These are phyloP conservation scores for Pseudococcus longispinus DNA, from an alignment of 2,888 invertebrate species.

Conservation along the genomic window DNA sequence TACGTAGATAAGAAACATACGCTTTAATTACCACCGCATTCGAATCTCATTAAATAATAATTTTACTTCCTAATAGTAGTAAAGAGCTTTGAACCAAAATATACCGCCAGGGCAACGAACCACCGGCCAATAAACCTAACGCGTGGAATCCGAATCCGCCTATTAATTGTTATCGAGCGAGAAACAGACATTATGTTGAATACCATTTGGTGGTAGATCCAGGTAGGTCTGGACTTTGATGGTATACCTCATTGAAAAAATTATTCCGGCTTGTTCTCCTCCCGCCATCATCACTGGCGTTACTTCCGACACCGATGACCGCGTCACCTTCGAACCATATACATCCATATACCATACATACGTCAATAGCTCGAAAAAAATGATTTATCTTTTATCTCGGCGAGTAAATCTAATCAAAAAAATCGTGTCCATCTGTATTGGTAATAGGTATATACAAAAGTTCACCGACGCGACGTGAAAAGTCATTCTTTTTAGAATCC, in stretches of 20 bases:
- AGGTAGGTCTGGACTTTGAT: neutral
- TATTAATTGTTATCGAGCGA: constrained; percentile 20
- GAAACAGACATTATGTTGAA: neutral
- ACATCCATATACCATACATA: neutral
- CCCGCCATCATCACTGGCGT: neutral
- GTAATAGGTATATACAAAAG: neutral
- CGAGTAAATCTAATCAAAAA: neutral
- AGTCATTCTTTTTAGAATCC: neutral
- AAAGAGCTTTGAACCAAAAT: constrained; percentile 26
- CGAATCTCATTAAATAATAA: constrained; percentile 26
- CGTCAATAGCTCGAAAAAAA: neutral
- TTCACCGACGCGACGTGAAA: neutral
- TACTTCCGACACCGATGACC: neutral
- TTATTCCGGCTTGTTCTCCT: neutral
- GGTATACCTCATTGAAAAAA: neutral
- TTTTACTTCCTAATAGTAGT: neutral
- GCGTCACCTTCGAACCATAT: neutral
- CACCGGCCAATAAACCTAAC: constrained; percentile 35
- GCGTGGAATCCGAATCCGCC: constrained; percentile 10
- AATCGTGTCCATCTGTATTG: neutral
- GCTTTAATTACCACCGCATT: constrained; percentile 13
- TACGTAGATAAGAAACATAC: constrained; percentile 10
- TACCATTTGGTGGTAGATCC: neutral
- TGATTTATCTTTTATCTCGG: neutral
- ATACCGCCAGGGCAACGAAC: constrained; percentile 35